These are phyloP conservation scores for Campylomormyrus tamandua DNA, from an alignment of 2,113 vertebrate species.

Conservation along the genomic window DNA sequence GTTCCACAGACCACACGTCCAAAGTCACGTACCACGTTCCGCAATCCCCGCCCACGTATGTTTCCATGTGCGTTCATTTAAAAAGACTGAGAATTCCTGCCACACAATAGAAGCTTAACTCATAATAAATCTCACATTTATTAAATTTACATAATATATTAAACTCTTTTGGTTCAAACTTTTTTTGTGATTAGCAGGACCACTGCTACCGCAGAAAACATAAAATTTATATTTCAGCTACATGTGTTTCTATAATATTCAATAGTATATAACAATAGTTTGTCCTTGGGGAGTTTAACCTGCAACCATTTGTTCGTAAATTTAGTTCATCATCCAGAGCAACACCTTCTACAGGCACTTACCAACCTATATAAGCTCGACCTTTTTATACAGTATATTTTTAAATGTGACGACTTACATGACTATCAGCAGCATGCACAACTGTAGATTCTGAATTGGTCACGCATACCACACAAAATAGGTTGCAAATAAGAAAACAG, in stretches of 20 bases:
- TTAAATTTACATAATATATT: background rate
- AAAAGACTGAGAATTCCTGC: background rate
- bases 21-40: background rate
- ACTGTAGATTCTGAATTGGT: background rate
- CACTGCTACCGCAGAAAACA: background rate
- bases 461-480: background rate
- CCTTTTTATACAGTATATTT: background rate
- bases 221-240: background rate
- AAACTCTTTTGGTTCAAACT: background rate
- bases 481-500: background rate
- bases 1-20: background rate
- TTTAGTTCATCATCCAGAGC: background rate
- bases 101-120: background rate
- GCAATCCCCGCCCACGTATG: background rate
- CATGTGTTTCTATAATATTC: background rate
- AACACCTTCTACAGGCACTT: background rate
- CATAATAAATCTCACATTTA: background rate
- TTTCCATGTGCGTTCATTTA: background rate
- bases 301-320: background rate
- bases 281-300: background rate
- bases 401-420: background rate
- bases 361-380: background rate
- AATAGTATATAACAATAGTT: background rate
- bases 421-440: background rate
- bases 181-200: background rate